These are phyloP conservation scores for Galerucella nymphaeae DNA, from an alignment of 2,888 invertebrate genomes.

Conservation along the genomic window DNA sequence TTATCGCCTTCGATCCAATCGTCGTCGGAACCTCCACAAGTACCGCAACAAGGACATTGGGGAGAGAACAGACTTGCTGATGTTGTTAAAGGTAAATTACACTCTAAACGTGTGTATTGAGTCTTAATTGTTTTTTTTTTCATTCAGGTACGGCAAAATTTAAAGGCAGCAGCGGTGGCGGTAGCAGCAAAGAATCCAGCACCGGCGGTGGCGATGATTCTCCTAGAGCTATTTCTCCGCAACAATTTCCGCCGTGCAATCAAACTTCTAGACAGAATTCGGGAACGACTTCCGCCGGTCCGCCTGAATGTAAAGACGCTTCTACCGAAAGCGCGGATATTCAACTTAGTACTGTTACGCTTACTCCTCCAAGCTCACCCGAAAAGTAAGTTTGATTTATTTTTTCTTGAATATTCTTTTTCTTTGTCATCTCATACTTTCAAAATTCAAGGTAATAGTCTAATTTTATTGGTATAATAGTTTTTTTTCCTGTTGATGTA, in stretches of 20 bases:
- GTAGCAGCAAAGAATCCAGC: constrained; percentile 53
- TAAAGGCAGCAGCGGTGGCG: constrained; percentile 55
- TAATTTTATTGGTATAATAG: too few species aligned
- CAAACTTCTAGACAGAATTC: constrained; percentile 39
- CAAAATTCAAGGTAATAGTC: too few species aligned
- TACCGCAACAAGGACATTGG: constrained; percentile 61
- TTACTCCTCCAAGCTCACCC: constrained; percentile 72
- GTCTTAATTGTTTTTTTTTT: background rate
- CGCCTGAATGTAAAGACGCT: constrained; percentile 55
- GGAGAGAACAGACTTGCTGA: constrained; percentile 79
- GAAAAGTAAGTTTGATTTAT: constrained; percentile 67
- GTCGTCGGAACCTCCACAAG: constrained; percentile 48
- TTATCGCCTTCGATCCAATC: constrained; percentile 47
- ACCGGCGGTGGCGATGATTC: constrained; percentile 58
- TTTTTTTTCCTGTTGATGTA: too few species aligned
- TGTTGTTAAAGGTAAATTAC: constrained; percentile 73
- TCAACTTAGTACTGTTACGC: constrained; percentile 65
- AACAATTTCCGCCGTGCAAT: constrained; percentile 46
- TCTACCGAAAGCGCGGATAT: constrained; percentile 58
- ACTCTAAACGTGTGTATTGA: background rate
- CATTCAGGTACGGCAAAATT: constrained; percentile 70
- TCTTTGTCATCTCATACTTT: background rate
- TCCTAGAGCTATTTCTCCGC: constrained; percentile 60
- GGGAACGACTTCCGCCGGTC: constrained; percentile 26
- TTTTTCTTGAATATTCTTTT: background rate